These are phyloP conservation scores for Thelaira solivaga DNA, from an alignment of 2,888 invertebrate species.

Conservation along the genomic window DNA sequence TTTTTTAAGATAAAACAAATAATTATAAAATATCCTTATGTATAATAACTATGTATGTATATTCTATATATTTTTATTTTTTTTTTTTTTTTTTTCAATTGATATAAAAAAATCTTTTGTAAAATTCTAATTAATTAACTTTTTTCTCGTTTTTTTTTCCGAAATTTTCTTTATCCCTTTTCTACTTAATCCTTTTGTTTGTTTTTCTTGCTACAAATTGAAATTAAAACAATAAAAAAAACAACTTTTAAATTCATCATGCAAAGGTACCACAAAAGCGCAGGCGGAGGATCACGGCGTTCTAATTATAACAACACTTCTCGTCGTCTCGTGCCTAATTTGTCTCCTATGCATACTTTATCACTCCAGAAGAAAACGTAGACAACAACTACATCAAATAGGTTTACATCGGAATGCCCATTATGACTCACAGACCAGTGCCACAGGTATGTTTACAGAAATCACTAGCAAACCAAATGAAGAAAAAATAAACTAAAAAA, in stretches of 20 bases:
- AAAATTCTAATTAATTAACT: constrained; percentile 25
- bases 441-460: constrained; percentile 75
- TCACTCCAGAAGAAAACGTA: constrained; percentile 78
- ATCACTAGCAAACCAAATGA: too few species aligned
- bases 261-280: constrained; percentile 77
- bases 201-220: background rate
- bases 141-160: constrained; percentile 36
- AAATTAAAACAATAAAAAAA: background rate
- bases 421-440: constrained; percentile 77
- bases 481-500: too few species aligned
- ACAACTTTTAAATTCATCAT: constrained; percentile 39
- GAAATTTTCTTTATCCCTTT: constrained; percentile 32
- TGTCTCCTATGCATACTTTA: constrained; percentile 79
- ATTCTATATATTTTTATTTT: too few species aligned
- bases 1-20: constrained; percentile 11
- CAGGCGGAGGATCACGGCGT: constrained; percentile 78
- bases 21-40: background rate
- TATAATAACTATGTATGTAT: too few species aligned
- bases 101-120: constrained; percentile 9
- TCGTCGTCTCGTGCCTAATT: constrained; percentile 78
- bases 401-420: constrained; percentile 77
- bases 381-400: constrained; percentile 75
- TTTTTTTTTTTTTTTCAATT: constrained; percentile 15
- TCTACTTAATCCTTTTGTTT: background rate
- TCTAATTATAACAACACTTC: constrained; percentile 77